Percentiles rank a stretch among this genome's conserved stretches.
These are phyloP conservation scores for Bombus soroeensis DNA, from an alignment of 1,140 invertebrate genomes.

Conservation along the genomic window DNA sequence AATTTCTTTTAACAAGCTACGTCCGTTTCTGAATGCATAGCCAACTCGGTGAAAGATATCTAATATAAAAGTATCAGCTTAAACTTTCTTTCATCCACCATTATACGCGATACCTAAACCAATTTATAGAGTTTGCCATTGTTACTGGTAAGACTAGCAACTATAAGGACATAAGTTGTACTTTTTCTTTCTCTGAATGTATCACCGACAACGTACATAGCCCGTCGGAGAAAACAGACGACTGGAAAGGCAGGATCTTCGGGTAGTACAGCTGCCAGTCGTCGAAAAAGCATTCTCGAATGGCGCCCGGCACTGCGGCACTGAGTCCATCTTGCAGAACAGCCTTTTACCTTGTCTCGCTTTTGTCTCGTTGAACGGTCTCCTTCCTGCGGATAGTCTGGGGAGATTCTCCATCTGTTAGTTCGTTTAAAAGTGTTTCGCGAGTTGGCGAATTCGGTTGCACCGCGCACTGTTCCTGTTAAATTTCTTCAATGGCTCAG, in stretches of 20 bases:
- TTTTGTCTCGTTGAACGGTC: constrained; percentile 34
- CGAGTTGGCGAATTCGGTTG: constrained; percentile 53
- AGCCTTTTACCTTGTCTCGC: constrained; percentile 8
- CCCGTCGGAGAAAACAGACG: constrained; percentile 5
- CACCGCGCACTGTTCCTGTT: constrained; percentile 43
- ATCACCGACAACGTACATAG: neutral
- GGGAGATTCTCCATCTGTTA: constrained; percentile 29
- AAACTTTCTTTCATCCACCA: neutral
- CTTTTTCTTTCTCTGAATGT: neutral
- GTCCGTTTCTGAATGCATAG: neutral
- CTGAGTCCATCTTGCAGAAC: constrained; percentile 37
- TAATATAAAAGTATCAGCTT: neutral
- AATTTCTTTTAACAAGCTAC: neutral
- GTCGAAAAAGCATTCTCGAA: constrained; percentile 35
- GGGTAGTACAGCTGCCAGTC: constrained; percentile 11
- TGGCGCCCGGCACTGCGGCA: constrained; percentile 49
- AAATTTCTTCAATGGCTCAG: constrained; percentile 66
- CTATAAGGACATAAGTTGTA: neutral
- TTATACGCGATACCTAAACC: neutral
- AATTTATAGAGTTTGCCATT: no score
- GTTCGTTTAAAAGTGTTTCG: constrained; percentile 67
- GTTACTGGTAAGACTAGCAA: neutral
- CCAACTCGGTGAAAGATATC: neutral
- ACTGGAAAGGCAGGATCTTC: constrained; percentile 2
- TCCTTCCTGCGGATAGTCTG: constrained; percentile 47